These are phyloP conservation scores for Mimachlamys varia DNA, from an alignment of 2,888 invertebrate genomes.

Conservation along the genomic window DNA sequence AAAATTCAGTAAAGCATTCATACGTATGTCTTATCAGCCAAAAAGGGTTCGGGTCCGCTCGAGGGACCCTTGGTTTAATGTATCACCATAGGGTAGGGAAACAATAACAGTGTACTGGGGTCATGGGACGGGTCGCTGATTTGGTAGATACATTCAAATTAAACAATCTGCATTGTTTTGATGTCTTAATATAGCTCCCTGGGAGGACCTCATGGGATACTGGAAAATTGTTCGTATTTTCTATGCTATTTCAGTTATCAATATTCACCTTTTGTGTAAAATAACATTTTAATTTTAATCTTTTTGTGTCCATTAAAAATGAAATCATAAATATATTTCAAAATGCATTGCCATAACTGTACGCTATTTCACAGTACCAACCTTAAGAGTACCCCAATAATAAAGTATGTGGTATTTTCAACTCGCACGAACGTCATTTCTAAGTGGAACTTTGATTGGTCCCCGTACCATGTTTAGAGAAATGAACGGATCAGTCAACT, in stretches of 20 bases:
- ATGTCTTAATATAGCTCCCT: neutral
- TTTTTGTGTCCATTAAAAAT: neutral
- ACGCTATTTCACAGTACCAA: neutral
- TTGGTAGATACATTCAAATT: neutral
- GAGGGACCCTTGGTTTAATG: conserved; percentile 1
- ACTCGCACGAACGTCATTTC: neutral
- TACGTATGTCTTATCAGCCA: conserved; percentile 13
- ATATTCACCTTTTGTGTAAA: neutral
- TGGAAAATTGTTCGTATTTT: neutral
- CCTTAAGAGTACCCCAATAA: neutral
- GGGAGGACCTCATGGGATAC: neutral
- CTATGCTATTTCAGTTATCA: neutral
- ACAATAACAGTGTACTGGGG: neutral
- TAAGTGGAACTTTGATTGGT: neutral
- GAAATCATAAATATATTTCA: neutral
- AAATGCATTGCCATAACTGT: neutral
- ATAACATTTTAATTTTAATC: neutral
- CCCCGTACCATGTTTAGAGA: neutral
- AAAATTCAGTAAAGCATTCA: conserved; percentile 12
- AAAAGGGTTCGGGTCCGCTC: neutral
- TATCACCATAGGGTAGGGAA: conserved; percentile 3
- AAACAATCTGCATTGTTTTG: conserved; percentile 16
- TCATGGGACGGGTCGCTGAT: neutral
- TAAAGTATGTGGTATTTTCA: neutral
- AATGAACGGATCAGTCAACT: conserved; percentile 14